Percentiles rank a stretch among this genome's conserved stretches.
Evolutionary conservation across 1,140 invertebrate genomes (phyloP).

Genomic region (Pemphigus obesinymphae): DNA sequence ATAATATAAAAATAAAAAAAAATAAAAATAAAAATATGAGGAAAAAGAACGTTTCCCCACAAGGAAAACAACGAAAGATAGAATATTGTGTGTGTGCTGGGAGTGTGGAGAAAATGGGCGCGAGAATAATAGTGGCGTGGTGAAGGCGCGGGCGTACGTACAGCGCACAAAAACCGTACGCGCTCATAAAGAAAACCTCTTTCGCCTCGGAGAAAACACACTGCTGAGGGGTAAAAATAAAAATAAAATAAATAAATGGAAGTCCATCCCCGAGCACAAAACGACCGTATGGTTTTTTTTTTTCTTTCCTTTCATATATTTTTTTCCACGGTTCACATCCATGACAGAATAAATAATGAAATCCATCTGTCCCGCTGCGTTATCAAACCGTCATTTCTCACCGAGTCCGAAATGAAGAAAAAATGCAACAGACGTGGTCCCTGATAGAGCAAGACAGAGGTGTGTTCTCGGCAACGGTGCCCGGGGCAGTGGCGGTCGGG

Average conservation of each 20-base stretch:
- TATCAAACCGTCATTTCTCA: slow-evolving; percentile 39
- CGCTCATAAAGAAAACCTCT: background rate
- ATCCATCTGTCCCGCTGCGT: slow-evolving; percentile 28
- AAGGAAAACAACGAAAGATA: too few relatives aligned
- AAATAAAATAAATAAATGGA: slow-evolving; percentile 5
- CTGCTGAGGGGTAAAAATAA: background rate
- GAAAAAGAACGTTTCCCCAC: slow-evolving; percentile 1
- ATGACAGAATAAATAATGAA: slow-evolving; percentile 40
- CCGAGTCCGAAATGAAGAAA: background rate
- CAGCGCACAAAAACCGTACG: background rate
- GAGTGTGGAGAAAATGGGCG: too few relatives aligned
- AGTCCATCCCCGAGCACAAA: slow-evolving; percentile 29
- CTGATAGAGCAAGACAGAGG: too few relatives aligned
- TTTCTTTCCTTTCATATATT: background rate
- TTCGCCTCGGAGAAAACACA: background rate
- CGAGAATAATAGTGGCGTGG: too few relatives aligned
- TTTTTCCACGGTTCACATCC: slow-evolving; percentile 24
- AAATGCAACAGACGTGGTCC: background rate
- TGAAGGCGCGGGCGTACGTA: background rate
- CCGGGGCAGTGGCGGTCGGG: background rate
- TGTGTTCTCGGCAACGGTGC: background rate
- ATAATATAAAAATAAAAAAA: background rate
- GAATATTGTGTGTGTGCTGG: too few relatives aligned
- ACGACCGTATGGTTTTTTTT: slow-evolving; percentile 23
- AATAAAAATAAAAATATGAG: background rate